Evolutionary conservation across 2,888 invertebrate species (phyloP).

Genomic region (Nomada lathburiana): DNA sequence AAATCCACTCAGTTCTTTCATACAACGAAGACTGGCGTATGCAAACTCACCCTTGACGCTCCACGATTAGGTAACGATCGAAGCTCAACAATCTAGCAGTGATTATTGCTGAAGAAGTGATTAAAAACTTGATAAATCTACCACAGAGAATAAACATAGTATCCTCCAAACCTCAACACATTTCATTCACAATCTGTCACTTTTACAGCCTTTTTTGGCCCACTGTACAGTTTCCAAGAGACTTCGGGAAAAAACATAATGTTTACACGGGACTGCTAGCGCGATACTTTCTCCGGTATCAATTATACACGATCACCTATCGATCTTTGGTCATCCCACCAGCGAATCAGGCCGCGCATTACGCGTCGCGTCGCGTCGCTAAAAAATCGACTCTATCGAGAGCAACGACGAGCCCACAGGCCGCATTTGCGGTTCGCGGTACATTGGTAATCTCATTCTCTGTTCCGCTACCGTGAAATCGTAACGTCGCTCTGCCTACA

Average conservation of each 20-base stretch:
- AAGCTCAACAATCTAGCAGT: too few species aligned
- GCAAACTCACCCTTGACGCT: too few species aligned
- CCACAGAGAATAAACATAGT: too few species aligned
- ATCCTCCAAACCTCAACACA: too few species aligned
- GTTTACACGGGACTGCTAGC: not conserved
- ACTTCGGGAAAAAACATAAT: not conserved
- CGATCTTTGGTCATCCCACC: slow-evolving; percentile 32
- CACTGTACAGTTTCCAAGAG: not conserved
- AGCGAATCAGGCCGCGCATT: slow-evolving; percentile 25
- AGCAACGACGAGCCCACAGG: not conserved
- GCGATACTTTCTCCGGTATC: slow-evolving; percentile 38
- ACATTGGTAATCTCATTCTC: slow-evolving; percentile 52
- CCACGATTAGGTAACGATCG: too few species aligned
- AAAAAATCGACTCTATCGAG: slow-evolving; percentile 31
- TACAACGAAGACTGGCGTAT: too few species aligned
- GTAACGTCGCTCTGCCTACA: slow-evolving; percentile 21
- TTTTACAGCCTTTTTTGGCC: too few species aligned
- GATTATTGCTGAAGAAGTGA: too few species aligned
- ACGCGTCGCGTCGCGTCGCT: not conserved
- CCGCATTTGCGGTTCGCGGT: slow-evolving; percentile 48
- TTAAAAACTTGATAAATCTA: too few species aligned
- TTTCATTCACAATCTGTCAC: too few species aligned
- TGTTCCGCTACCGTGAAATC: slow-evolving; percentile 52
- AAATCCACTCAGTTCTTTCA: too few species aligned
- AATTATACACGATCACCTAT: slow-evolving; percentile 33